Evolutionary conservation across 92 coral and sea anemone species (phyloP), one percentile per base, ranked within the genome.

Genomic region (Phenganax marumi): DNA sequence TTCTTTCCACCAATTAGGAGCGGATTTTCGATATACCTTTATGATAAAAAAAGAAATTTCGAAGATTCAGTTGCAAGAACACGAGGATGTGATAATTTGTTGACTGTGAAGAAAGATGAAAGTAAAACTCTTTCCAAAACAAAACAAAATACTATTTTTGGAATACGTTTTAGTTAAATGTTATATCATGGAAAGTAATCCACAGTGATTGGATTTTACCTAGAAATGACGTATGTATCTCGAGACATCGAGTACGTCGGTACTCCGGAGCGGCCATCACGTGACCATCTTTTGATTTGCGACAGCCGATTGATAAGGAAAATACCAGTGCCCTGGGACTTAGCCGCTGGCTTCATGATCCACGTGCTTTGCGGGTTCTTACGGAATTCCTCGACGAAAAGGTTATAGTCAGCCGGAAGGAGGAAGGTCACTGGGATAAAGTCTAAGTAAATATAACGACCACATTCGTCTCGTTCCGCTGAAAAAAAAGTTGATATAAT

Each of bases 331-430:
- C 99, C 99, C 76, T 93, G 95, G 51, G 99, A 92, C 77, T 87
- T 86, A 68, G 89, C 92, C 46, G 97, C 91, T 74, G 98, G 98
- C 70, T 95, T 95, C 98, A 95, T 95, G 66, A 95, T 95, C 98
- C 98, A 95, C 19, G 98, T 95, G 68, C 97, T 95, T 21, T 96
- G 88, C 65, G 98, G 98, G 68, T 93, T 88, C 81, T 95, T 95
- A 81, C 98, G 85, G 68, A 95, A 95, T 61, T 95, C 97, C 73
- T 95, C 98, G 11, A 95, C 97, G 89, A 95, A 95, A 65, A 95
- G 84, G 77, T 95, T 95, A 70, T 95, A 95, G 81, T 95, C 98
- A 74, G 94, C 98, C 47, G 98, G 98, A 26, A 95, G 88, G 55
- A 95, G 86, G 70, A 92, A 95, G 14, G 98, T 95, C 53, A 95